phyloP scores from a whole-genome alignment of 2,797 vertebrate genomes.

The Loriculus beryllinus region DNA sequence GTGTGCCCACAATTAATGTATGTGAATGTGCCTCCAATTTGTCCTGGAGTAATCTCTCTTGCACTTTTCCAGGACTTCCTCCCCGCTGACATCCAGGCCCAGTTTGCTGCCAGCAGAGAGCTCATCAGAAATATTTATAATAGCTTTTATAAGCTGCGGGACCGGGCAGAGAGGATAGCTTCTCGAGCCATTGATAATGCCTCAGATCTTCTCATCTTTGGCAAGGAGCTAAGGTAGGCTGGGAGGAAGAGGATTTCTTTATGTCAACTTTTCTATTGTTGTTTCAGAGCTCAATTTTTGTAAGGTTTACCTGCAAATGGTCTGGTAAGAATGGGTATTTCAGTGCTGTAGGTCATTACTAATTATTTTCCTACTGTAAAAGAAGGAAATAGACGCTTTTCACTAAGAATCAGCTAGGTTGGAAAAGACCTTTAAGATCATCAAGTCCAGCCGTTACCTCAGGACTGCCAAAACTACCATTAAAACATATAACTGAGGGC shows the following conservation, averaged over 20 bases:
- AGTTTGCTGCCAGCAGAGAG: slow-evolving; percentile 91
- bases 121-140: slow-evolving; percentile 92
- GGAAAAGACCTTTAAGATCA: neutral
- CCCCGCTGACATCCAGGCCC: slow-evolving; percentile 90
- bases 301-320: neutral
- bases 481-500: neutral
- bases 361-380: neutral
- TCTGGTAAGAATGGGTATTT: neutral
- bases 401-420: neutral
- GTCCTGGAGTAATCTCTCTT: neutral
- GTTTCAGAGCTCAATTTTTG: neutral
- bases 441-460: neutral
- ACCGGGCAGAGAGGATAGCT: slow-evolving; percentile 89
- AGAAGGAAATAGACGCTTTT: neutral
- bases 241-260: neutral
- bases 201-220: slow-evolving; percentile 91
- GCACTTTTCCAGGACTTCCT: slow-evolving; percentile 86
- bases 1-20: rapidly evolving
- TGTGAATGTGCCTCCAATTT: neutral
- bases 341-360: neutral
- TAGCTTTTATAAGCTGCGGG: slow-evolving; percentile 93
- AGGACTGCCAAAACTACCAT: neutral
- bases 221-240: slow-evolving; percentile 90
- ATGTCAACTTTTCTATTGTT: rapidly evolving
- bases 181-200: slow-evolving; percentile 91